Base-by-base conservation (phyloP, 2,113 vertebrate species). In the Xiphias gladius region DNA sequence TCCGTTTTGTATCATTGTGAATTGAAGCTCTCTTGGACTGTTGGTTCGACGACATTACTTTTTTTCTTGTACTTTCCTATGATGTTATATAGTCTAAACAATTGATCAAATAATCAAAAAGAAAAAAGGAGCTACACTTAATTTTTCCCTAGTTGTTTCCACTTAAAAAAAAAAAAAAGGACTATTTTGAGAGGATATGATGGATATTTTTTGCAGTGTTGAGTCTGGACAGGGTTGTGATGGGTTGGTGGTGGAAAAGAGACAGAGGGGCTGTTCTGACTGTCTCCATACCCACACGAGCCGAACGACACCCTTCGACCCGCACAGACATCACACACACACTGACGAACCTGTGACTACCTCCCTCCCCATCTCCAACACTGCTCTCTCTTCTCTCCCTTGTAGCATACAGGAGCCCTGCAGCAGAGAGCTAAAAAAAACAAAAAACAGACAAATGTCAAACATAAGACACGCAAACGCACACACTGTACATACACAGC, bases 361-460 rank as follows among this genome's bases (percentile, higher is more conserved):
- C 65, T 73, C 58, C 59, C 0, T 41, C 82, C 68, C 65, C 63
- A 28, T 43, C 62, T 62, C 63, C 35, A 55, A 1, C 43, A 35
- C 64, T 17, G 5, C 73, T 9, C 76, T 52, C 62, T 39, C 19
- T 26, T 22, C 19, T 3, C 20, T 30, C 22, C 65, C 57, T n/a
- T 28, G 41, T 3, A 68, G 46, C 26, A 69, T 75, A 75, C 20
- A 22, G 58, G 39, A 76, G 61, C 70, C 65, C 64, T 28, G 77
- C 76, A 37, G 76, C 85, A 4, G 19, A 39, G 26, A 57, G n/a
- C 1, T 5, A 20, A 7, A 22, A 35, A 32, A n/a, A n/a, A n/a
- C n/a, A n/a, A n/a, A n/a, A 57, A 28, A 48, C 46, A 22, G 5
- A 81, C 39, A 87, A 81, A 86, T 86, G 88, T 84, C 90, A 89